phyloP scores from a whole-genome alignment of 2,797 vertebrate species.

The Semotilus atromaculatus region DNA sequence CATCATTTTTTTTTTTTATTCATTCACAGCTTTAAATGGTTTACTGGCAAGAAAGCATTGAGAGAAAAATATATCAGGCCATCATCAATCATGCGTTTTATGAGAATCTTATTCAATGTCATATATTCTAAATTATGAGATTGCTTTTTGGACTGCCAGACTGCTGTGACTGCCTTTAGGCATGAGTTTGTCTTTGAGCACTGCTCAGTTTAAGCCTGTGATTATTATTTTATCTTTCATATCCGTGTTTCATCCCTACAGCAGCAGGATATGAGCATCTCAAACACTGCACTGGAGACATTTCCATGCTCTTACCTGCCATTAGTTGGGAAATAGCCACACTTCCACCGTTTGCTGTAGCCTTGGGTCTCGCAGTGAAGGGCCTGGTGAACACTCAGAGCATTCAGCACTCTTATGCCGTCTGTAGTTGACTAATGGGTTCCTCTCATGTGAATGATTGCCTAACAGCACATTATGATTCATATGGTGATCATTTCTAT shows the following conservation, averaged over 20 bases:
- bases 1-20: background rate
- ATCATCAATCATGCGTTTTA: background rate
- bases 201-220: background rate
- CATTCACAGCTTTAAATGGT: too few relatives aligned
- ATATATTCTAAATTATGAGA: background rate
- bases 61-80: background rate
- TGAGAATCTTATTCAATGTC: background rate
- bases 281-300: background rate
- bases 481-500: slow-evolving; percentile 8
- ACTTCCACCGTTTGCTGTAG: too few relatives aligned
- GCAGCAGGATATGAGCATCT: background rate
- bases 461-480: background rate
- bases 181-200: background rate
- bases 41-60: slow-evolving; percentile 4
- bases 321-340: background rate
- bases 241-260: background rate
- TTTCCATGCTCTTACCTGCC: background rate
- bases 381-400: background rate
- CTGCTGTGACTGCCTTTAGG: background rate
- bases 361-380: background rate
- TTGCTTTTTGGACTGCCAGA: background rate
- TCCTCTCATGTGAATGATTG: background rate
- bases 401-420: background rate
- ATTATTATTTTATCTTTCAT: background rate
- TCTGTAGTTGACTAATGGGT: background rate